These are phyloP conservation scores for Nymphalis c-album DNA, from an alignment of 2,888 invertebrate species.

Conservation along the genomic window DNA sequence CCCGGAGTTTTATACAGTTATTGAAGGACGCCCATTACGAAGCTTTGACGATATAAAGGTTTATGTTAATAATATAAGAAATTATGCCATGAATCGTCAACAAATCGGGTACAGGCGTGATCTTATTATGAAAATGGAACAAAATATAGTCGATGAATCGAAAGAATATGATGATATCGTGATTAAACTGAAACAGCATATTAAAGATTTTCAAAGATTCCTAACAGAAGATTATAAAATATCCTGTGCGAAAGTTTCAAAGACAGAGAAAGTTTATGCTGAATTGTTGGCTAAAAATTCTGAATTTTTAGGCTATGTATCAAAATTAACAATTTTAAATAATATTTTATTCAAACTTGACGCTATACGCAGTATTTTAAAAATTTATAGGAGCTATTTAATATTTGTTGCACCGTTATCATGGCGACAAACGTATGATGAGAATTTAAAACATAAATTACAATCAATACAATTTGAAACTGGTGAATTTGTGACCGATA, in stretches of 20 bases:
- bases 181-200: slow-evolving; percentile 63
- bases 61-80: slow-evolving; percentile 79
- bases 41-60: slow-evolving; percentile 81
- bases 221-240: slow-evolving; percentile 74
- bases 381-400: slow-evolving; percentile 68
- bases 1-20: slow-evolving; percentile 83
- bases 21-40: slow-evolving; percentile 82
- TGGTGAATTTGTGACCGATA: slow-evolving; percentile 66
- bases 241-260: slow-evolving; percentile 62
- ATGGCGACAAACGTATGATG: slow-evolving; percentile 70
- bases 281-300: slow-evolving; percentile 62
- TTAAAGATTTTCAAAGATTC: slow-evolving; percentile 72
- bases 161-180: slow-evolving; percentile 57
- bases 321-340: slow-evolving; percentile 62
- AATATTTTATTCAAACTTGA: slow-evolving; percentile 72
- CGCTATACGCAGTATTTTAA: slow-evolving; percentile 65
- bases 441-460: slow-evolving; percentile 57
- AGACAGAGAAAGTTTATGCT: slow-evolving; percentile 60
- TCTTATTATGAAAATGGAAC: slow-evolving; percentile 66
- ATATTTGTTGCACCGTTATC: slow-evolving; percentile 70
- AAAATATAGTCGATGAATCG: slow-evolving; percentile 60
- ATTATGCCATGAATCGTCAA: slow-evolving; percentile 75
- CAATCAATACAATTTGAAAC: slow-evolving; percentile 69
- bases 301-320: slow-evolving; percentile 63
- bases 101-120: slow-evolving; percentile 74